phyloP scores from a whole-genome alignment of 2,888 invertebrate species.

The Caenorhabditis parvicauda region DNA sequence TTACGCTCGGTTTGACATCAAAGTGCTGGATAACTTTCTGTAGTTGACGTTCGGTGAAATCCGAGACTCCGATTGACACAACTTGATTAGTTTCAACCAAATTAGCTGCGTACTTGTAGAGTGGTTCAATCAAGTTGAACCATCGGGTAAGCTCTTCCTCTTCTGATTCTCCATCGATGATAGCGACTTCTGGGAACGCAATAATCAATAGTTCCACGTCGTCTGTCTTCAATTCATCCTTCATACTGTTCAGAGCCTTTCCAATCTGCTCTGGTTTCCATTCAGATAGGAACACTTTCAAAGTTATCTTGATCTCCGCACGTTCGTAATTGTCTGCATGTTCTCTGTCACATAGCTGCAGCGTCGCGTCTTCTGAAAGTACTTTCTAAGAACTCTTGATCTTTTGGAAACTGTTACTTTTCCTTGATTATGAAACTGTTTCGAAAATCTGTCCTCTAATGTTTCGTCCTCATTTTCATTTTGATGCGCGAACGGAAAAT shows the following conservation, averaged over 20 bases:
- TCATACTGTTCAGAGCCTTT: constrained; percentile 40
- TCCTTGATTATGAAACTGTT: too few species aligned
- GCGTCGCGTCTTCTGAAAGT: constrained; percentile 47
- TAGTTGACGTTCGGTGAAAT: constrained; percentile 48
- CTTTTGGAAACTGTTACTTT: background rate
- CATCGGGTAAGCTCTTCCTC: constrained; percentile 36
- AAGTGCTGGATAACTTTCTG: constrained; percentile 32
- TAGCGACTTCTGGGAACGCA: constrained; percentile 49
- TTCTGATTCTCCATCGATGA: constrained; percentile 43
- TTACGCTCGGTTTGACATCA: constrained; percentile 49
- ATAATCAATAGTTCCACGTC: constrained; percentile 56
- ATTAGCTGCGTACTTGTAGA: constrained; percentile 40
- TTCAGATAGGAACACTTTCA: constrained; percentile 50
- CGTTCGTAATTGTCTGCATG: constrained; percentile 55
- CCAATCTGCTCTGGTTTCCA: constrained; percentile 46
- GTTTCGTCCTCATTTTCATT: too few species aligned
- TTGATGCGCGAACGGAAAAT: background rate
- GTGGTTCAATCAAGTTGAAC: constrained; percentile 33
- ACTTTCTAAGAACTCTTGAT: background rate
- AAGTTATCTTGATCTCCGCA: constrained; percentile 61
- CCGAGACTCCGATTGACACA: constrained; percentile 58
- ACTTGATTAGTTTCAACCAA: constrained; percentile 48
- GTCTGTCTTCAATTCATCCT: constrained; percentile 50
- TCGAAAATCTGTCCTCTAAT: too few species aligned
- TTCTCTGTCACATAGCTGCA: constrained; percentile 53